Base-by-base conservation (phyloP, 2,888 invertebrate species). In the Caenorhabditis japonica region DNA sequence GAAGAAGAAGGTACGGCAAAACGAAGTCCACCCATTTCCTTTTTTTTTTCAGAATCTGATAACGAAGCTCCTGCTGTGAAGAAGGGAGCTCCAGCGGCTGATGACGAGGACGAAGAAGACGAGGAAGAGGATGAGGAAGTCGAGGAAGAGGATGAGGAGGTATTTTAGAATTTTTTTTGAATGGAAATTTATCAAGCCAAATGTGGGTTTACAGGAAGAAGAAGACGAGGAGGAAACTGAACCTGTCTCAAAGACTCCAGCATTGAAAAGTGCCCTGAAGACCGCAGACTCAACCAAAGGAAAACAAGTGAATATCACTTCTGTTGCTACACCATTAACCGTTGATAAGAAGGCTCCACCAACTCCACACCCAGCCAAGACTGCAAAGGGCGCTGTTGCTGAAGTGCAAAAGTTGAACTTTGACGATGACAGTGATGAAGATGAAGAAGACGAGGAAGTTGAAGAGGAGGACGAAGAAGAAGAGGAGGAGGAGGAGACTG, bases 291-390 rank as follows among this genome's bases (percentile, higher is more conserved):
- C 76, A 5, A 44, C 74, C 2, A 80, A 62, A 49, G 70, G 55
- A 41, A 80, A 77, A 51, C 76, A 81, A 44, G 82, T 81, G 12
- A 75, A 77, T 47, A 60, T 82, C 30, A 41, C 72, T 19, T 39
- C 70, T 8, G 75, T 66, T 13, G 61, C 68, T 30, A 82, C 82
- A 17, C 83, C 83, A 30, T 60, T 59, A 3, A 72, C 77, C n/a
- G 73, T 55, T 25, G 59, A 69, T 15, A 75, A 74, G 56, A 82
- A 82, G 47, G 70, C 74, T 27, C 82, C 82, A 33, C 44, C 70
- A 7, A 82, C 82, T 21, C 82, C 82, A 17, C 80, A 80, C 46
- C 82, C 82, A 17, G 61, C 52, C 1, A 80, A 77, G 27, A 55
- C 53, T 8, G 39, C 52, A 1, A 72, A 68, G 21, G 34, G 21